These are phyloP conservation scores for Staurois parvus DNA, from an alignment of 2,797 vertebrate genomes.

Conservation along the genomic window DNA sequence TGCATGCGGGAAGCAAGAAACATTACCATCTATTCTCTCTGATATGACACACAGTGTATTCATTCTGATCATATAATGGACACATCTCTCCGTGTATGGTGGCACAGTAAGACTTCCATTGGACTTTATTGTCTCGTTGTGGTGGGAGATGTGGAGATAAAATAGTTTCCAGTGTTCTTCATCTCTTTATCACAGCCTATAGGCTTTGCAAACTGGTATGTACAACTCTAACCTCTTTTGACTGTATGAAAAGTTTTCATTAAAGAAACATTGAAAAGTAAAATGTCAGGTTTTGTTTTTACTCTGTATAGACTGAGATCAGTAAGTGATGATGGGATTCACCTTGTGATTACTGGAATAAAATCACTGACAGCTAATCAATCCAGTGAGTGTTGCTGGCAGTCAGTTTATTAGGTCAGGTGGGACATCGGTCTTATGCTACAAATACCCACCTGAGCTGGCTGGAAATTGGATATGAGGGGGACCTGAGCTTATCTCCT, in stretches of 20 bases:
- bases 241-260: no score
- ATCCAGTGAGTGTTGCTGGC: neutral
- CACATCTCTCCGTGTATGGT: neutral
- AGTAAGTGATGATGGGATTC: neutral
- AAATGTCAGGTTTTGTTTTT: no score
- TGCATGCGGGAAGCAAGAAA: no score
- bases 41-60: neutral
- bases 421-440: neutral
- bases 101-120: neutral
- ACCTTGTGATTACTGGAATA: neutral
- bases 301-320: neutral
- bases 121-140: no score
- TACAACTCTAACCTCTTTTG: no score
- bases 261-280: no score
- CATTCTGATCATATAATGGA: neutral
- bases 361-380: neutral
- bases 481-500: slow-evolving; percentile 30
- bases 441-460: slow-evolving; percentile 10
- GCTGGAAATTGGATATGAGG: slow-evolving; percentile 18
- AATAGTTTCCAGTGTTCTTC: neutral
- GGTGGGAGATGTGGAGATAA: neutral
- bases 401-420: neutral
- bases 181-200: no score
- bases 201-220: no score
- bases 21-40: no score